phyloP scores from a whole-genome alignment of 1,140 invertebrate species.

The Cephus cinctus region DNA sequence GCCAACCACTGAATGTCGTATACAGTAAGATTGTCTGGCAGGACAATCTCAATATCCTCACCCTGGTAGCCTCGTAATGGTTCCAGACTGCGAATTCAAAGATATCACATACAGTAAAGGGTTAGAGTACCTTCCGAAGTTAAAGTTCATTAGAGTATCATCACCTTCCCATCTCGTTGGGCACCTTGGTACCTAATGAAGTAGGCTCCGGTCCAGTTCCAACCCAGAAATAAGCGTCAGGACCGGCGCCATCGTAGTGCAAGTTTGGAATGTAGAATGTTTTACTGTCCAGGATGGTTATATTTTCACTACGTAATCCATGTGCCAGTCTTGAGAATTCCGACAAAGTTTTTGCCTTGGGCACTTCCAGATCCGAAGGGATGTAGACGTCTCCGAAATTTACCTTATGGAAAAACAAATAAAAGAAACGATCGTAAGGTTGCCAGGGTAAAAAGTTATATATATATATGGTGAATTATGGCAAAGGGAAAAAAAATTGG shows the following conservation, averaged over 20 bases:
- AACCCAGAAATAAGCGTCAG: constrained; percentile 92
- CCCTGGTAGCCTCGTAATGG: constrained; percentile 81
- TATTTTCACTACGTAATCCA: constrained; percentile 84
- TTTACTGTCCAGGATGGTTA: constrained; percentile 87
- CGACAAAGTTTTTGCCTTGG: constrained; percentile 72
- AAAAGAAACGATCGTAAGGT: not conserved
- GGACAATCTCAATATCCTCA: constrained; percentile 85
- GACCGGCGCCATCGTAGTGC: constrained; percentile 86
- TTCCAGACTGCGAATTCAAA: constrained; percentile 61
- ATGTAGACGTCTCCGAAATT: constrained; percentile 85
- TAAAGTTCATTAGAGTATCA: constrained; percentile 4
- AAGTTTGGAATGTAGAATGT: constrained; percentile 92
- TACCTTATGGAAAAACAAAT: constrained; percentile 61
- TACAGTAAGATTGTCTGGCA: constrained; percentile 82
- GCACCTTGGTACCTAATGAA: constrained; percentile 82
- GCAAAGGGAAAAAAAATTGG: constrained; percentile 26
- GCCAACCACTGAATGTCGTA: constrained; percentile 92
- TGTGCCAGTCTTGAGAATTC: constrained; percentile 85
- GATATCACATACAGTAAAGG: not conserved
- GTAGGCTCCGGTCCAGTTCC: constrained; percentile 81
- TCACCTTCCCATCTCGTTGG: constrained; percentile 79
- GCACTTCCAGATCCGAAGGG: constrained; percentile 70
- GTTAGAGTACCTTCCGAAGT: not conserved
- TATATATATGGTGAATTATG: constrained; percentile 2
- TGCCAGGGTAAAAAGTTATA: not conserved